These are phyloP conservation scores for Agapornis canus DNA, from an alignment of 2,797 vertebrate species.

Conservation along the genomic window DNA sequence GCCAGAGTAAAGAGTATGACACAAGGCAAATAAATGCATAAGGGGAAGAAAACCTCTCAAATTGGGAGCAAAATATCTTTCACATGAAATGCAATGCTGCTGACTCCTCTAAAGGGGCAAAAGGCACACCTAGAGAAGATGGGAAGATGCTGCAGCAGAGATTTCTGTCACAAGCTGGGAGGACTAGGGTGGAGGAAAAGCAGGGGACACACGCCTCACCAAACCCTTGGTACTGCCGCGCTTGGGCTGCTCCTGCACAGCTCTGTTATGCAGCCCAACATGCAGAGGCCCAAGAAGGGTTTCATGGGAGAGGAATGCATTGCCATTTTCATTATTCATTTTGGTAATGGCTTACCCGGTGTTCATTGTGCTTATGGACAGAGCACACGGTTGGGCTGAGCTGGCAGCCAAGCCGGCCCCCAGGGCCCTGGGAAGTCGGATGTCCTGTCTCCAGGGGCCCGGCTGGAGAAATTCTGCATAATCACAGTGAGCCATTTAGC, in stretches of 20 bases:
- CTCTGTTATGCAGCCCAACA: neutral
- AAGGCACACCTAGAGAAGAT: neutral
- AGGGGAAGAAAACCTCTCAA: constrained; percentile 8
- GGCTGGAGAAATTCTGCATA: constrained; percentile 68
- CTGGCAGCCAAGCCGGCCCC: neutral
- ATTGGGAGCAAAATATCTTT: neutral
- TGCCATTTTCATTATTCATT: neutral
- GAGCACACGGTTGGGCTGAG: neutral
- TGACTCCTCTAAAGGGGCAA: neutral
- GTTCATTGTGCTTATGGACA: neutral
- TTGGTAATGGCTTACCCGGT: neutral
- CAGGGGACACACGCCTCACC: neutral
- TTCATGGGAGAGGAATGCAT: neutral
- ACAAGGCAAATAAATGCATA: constrained; percentile 49
- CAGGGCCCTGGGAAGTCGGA: constrained; percentile 35
- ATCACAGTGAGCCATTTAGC: constrained; percentile 75
- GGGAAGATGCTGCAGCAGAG: neutral
- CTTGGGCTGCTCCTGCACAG: accelerated
- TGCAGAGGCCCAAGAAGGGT: neutral
- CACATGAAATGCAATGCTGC: neutral
- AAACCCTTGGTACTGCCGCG: accelerated
- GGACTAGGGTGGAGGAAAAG: neutral
- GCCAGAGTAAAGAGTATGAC: constrained; percentile 9
- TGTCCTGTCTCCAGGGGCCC: constrained; percentile 52
- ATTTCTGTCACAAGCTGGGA: neutral